phyloP scores from a whole-genome alignment of 2,888 invertebrate species.

The Branchinecta sandiegonensis region DNA sequence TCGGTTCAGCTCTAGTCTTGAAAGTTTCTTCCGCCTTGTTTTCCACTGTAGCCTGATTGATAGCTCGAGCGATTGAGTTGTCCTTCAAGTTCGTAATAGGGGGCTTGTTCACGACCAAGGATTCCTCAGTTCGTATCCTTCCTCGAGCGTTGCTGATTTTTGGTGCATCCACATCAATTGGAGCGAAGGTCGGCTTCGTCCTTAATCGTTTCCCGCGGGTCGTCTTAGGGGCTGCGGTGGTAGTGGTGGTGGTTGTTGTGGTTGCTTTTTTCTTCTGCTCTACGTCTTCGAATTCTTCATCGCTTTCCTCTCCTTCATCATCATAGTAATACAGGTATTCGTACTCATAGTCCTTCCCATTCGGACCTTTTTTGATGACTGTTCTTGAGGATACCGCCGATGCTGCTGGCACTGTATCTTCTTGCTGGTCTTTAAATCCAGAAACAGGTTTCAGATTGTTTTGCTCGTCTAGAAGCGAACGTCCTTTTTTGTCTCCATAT shows the following conservation, averaged over 20 bases:
- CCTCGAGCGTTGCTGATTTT: not conserved
- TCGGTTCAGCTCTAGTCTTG: too few relatives aligned
- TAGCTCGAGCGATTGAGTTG: slow-evolving; percentile 4
- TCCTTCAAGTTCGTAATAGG: not conserved
- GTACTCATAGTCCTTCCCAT: slow-evolving; percentile 79
- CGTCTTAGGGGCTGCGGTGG: slow-evolving; percentile 34
- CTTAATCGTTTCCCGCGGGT: slow-evolving; percentile 30
- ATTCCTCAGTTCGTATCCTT: not conserved
- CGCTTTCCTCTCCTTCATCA: slow-evolving; percentile 48
- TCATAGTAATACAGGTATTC: slow-evolving; percentile 83
- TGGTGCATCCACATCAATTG: not conserved
- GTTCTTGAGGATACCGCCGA: slow-evolving; percentile 42
- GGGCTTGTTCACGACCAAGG: not conserved
- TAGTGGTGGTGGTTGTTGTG: slow-evolving; percentile 28
- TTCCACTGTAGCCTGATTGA: not conserved
- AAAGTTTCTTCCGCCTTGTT: too few relatives aligned
- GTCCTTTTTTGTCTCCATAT: too few relatives aligned
- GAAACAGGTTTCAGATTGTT: not conserved
- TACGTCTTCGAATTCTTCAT: slow-evolving; percentile 14
- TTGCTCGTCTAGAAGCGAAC: too few relatives aligned
- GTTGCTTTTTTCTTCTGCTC: slow-evolving; percentile 20
- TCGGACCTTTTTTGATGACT: slow-evolving; percentile 72
- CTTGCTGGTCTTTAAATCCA: not conserved
- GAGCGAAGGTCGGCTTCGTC: slow-evolving; percentile 23
- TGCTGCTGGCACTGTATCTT: slow-evolving; percentile 32